Conservation (phyloP, 2,888 invertebrate species). For the Drosophila kanekoi region DNA sequence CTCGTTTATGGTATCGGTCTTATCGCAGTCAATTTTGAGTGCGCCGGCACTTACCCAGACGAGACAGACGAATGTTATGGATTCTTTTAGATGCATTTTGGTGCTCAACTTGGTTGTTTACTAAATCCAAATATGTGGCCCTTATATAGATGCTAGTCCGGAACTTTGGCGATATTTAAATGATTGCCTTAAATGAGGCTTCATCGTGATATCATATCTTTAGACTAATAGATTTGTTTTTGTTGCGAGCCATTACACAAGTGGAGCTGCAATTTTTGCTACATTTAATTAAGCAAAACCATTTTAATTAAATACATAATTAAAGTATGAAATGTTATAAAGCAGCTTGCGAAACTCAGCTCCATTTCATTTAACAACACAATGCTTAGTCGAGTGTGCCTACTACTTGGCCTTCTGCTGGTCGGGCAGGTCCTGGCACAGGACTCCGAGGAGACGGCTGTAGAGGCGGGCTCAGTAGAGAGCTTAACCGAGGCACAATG, state of each 20-base stretch:
- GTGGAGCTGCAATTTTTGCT: constrained; percentile 13
- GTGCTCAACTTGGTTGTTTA: not conserved
- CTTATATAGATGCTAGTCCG: constrained; percentile 31
- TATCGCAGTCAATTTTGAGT: constrained; percentile 66
- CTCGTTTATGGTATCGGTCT: constrained; percentile 64
- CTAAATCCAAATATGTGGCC: not conserved
- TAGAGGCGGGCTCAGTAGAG: not conserved
- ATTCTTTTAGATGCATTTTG: constrained; percentile 34
- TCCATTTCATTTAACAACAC: constrained; percentile 12
- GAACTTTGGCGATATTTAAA: not conserved
- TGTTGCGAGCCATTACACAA: constrained; percentile 49
- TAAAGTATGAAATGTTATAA: constrained; percentile 47
- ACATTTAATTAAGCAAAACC: constrained; percentile 55
- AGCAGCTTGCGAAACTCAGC: not conserved
- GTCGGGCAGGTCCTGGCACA: constrained; percentile 11
- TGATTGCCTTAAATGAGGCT: constrained; percentile 21
- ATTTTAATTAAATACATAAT: constrained; percentile 18
- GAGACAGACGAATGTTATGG: constrained; percentile 23
- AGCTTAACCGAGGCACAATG: constrained; percentile 45
- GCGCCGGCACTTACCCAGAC: constrained; percentile 57
- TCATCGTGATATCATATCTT: not conserved
- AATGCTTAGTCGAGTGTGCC: constrained; percentile 13
- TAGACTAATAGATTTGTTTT: constrained; percentile 14
- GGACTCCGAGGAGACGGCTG: constrained; percentile 33
- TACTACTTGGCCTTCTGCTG: not conserved